Evolutionary conservation across 2,113 vertebrate species (phyloP).

Genomic region (Empidonax traillii): DNA sequence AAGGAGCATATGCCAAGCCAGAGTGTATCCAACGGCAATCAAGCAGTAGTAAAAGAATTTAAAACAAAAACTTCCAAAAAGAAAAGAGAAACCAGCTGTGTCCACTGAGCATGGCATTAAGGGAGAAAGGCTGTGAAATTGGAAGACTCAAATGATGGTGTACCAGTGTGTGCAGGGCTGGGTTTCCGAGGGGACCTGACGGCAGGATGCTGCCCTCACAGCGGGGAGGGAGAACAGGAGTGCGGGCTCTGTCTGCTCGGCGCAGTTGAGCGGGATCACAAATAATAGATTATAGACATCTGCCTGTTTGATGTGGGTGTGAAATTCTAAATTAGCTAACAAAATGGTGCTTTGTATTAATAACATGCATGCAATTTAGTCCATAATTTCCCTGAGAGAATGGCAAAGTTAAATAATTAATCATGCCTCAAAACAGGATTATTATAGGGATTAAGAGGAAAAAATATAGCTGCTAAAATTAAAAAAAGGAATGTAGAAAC

Average conservation of each 20-base stretch:
- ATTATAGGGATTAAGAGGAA: conserved; percentile 50
- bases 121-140: neutral
- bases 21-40: conserved; percentile 17
- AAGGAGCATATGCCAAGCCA: neutral
- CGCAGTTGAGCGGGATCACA: neutral
- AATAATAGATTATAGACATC: conserved; percentile 61
- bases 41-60: conserved; percentile 22
- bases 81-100: conserved; percentile 49
- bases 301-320: conserved; percentile 63
- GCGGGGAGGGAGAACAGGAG: neutral
- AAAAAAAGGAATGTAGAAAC: conserved; percentile 43
- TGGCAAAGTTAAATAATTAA: conserved; percentile 65
- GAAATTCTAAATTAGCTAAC: conserved; percentile 62
- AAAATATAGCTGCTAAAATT: conserved; percentile 53
- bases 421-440: conserved; percentile 44
- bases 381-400: conserved; percentile 51
- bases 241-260: neutral
- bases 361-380: conserved; percentile 41
- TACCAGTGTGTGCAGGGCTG: neutral
- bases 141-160: neutral
- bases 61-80: neutral
- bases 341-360: conserved; percentile 60
- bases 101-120: neutral
- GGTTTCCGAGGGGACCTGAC: conserved; percentile 6
- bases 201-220: neutral